Evolutionary conservation across 2,797 vertebrate species (phyloP).

Genomic region (Lacerta agilis): DNA sequence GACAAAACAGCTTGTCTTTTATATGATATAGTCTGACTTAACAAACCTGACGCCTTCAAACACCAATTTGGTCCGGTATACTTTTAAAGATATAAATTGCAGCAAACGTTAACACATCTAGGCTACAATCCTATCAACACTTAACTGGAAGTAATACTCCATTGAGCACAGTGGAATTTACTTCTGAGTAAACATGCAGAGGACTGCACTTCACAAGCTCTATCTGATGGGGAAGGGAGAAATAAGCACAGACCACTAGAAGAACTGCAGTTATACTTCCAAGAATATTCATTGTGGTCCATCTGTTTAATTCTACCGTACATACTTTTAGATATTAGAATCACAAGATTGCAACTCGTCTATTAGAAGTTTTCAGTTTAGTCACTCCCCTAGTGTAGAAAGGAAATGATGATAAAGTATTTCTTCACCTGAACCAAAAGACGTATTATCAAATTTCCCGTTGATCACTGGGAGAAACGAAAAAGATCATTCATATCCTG

Average conservation of each 20-base stretch:
- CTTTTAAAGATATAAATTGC: constrained; percentile 56
- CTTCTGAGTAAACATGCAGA: background rate
- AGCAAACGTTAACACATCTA: constrained; percentile 54
- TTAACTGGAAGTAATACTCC: background rate
- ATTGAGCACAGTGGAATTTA: background rate
- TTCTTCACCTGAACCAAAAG: background rate
- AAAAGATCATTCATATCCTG: constrained; percentile 43
- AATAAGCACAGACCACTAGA: constrained; percentile 40
- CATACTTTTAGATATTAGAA: constrained; percentile 61
- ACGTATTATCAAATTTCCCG: constrained; percentile 9
- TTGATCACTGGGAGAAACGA: constrained; percentile 34
- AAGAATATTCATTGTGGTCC: constrained; percentile 55
- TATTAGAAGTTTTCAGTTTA: constrained; percentile 22
- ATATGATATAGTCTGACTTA: constrained; percentile 58
- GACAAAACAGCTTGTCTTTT: constrained; percentile 71
- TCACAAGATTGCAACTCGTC: constrained; percentile 52
- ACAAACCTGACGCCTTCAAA: constrained; percentile 59
- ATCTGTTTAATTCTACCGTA: constrained; percentile 55
- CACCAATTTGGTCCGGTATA: constrained; percentile 41
- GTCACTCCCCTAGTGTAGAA: constrained; percentile 32
- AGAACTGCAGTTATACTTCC: constrained; percentile 58
- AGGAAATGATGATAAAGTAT: constrained; percentile 43
- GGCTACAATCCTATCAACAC: background rate
- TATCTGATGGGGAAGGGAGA: background rate
- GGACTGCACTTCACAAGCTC: background rate